Evolutionary conservation across 2,113 vertebrate genomes (phyloP).

Genomic region (Pelodiscus sinensis): DNA sequence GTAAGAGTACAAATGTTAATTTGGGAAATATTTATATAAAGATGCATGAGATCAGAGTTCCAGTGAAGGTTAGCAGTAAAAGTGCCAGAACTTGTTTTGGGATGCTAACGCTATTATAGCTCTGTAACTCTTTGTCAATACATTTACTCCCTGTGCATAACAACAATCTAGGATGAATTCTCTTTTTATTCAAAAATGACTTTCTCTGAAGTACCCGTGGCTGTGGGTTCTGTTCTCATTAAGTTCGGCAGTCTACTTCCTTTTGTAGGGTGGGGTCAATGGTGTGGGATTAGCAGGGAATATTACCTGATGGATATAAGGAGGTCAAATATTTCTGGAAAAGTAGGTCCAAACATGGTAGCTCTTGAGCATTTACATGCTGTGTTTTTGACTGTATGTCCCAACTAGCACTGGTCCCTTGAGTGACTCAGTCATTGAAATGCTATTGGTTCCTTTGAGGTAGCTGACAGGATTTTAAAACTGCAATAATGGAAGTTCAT

Average conservation of each 20-base stretch:
- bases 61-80: neutral
- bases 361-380: neutral
- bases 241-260: neutral
- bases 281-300: neutral
- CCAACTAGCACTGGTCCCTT: neutral
- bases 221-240: neutral
- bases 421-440: neutral
- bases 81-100: neutral
- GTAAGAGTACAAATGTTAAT: neutral
- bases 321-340: neutral
- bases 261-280: neutral
- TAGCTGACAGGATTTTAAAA: neutral
- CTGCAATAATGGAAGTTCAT: neutral
- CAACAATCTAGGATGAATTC: constrained; percentile 22
- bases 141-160: neutral
- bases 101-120: neutral
- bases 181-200: neutral
- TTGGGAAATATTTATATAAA: constrained; percentile 17
- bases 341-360: neutral
- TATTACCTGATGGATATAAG: neutral
- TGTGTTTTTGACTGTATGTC: neutral
- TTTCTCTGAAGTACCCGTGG: neutral
- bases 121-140: neutral
- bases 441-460: neutral
- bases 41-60: neutral